Conservation (phyloP, 2,113 vertebrate species). For the Sceloporus tristichus region DNA sequence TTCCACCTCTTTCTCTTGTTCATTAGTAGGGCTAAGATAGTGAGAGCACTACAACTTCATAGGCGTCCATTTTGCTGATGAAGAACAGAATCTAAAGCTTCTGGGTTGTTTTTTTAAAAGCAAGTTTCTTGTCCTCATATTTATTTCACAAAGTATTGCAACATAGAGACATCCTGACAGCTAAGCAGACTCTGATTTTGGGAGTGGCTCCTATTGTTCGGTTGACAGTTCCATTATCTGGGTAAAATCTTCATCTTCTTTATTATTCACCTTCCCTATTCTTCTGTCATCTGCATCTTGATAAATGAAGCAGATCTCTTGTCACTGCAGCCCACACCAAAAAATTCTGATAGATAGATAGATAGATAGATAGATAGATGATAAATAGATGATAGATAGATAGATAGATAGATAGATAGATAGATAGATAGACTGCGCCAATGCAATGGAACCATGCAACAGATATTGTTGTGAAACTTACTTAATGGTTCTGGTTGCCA, state of each 20-base stretch:
- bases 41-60: not conserved
- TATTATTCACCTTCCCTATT: not conserved
- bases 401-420: too few relatives aligned
- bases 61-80: not conserved
- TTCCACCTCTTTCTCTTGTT: not conserved
- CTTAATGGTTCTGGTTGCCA: too few relatives aligned
- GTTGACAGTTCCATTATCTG: not conserved
- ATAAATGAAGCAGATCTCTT: not conserved
- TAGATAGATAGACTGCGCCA: too few relatives aligned
- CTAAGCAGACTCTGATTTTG: not conserved
- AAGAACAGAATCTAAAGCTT: not conserved
- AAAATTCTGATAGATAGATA: not conserved
- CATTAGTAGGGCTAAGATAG: not conserved
- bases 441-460: too few relatives aligned
- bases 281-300: not conserved
- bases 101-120: not conserved
- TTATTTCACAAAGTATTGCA: not conserved
- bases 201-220: not conserved
- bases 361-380: too few relatives aligned
- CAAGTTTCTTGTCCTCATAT: not conserved
- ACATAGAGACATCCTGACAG: not conserved
- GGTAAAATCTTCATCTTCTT: too few relatives aligned
- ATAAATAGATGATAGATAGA: too few relatives aligned
- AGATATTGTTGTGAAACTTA: too few relatives aligned
- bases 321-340: not conserved